These are phyloP conservation scores for Ianthella basta DNA, from an alignment of 37 sponge, comb jelly and placozoan genomes.

Conservation along the genomic window DNA sequence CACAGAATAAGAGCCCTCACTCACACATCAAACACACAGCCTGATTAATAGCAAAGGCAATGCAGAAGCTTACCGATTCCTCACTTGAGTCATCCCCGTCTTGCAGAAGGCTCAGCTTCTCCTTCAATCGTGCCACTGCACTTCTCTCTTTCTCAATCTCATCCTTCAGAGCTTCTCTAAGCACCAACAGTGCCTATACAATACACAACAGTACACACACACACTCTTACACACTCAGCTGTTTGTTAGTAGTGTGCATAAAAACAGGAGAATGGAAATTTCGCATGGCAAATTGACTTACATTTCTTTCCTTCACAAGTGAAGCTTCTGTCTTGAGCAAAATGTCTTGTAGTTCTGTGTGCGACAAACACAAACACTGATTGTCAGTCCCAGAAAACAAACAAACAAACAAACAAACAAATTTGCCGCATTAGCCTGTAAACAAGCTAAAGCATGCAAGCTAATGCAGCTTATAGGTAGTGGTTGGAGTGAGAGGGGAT, in stretches of 20 bases:
- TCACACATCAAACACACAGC: background rate
- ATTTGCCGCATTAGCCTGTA: no score
- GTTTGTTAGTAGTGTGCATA: background rate
- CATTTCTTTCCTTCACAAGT: constrained; percentile 5
- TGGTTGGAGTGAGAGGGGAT: no score
- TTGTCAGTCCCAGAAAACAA: background rate
- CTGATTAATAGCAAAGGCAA: background rate
- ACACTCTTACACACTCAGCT: background rate
- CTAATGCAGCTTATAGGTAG: background rate
- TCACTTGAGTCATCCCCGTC: background rate
- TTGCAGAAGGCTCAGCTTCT: background rate
- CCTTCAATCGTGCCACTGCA: constrained; percentile 5
- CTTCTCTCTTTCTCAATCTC: constrained; percentile 24
- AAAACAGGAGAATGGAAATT: background rate
- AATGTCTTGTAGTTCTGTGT: background rate
- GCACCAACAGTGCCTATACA: constrained; percentile 18
- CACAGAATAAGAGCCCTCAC: background rate
- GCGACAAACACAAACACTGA: constrained; percentile 6
- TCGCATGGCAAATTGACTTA: background rate
- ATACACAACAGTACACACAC: background rate
- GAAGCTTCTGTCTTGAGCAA: background rate
- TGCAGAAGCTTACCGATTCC: constrained; percentile 14
- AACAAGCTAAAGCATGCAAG: no score
- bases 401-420: no score
- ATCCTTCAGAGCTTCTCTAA: constrained; percentile 12